A percentile compares a stretch with the other conserved stretches of the same genome.
Evolutionary conservation across 2,797 vertebrate genomes (phyloP).

Genomic region (Nyctibius grandis): DNA sequence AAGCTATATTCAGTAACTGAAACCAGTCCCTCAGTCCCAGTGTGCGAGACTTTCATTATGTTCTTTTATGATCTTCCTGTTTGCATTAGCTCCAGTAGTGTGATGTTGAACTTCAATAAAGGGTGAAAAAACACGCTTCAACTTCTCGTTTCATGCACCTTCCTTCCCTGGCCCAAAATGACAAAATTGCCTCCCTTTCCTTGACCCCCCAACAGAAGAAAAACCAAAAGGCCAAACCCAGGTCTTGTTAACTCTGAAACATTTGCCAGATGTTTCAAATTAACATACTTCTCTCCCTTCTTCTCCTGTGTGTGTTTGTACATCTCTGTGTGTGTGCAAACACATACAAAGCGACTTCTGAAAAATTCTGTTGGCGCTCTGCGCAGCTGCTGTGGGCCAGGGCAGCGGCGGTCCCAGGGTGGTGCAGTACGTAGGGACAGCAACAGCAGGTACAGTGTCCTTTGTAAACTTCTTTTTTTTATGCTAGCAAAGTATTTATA

Average conservation of each 20-base stretch:
- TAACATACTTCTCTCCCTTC: conserved; percentile 18
- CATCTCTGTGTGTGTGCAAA: conserved; percentile 44
- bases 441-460: not conserved
- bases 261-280: conserved; percentile 59
- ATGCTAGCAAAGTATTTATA: not conserved
- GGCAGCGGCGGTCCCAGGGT: fast-evolving
- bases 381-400: not conserved
- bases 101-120: conserved; percentile 64
- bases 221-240: not conserved
- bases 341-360: not conserved
- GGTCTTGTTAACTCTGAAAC: conserved; percentile 33
- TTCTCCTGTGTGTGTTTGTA: conserved; percentile 34
- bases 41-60: conserved; percentile 20
- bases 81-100: conserved; percentile 49
- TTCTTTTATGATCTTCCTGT: conserved; percentile 57
- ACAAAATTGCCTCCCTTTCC: conserved; percentile 6
- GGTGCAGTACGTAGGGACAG: not conserved
- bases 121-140: conserved; percentile 1
- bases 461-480: not conserved
- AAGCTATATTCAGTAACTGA: conserved; percentile 57
- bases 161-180: conserved; percentile 13
- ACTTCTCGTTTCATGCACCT: conserved; percentile 27
- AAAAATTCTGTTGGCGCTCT: not conserved
- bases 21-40: conserved; percentile 18
- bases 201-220: not conserved